Evolutionary conservation across 2,113 vertebrate genomes (phyloP).

Genomic region (Boulengeromyrus knoepffleri): DNA sequence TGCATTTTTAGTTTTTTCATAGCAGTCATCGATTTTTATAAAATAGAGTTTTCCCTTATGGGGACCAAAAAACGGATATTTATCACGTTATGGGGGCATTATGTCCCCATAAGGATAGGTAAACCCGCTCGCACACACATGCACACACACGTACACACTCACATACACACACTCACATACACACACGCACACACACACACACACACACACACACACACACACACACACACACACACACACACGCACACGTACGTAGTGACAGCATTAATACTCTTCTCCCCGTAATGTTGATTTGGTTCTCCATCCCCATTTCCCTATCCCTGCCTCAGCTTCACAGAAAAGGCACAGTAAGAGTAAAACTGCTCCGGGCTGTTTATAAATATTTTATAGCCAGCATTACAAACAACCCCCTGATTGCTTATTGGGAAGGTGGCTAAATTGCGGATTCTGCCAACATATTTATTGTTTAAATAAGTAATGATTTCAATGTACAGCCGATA

Average conservation of each 20-base stretch:
- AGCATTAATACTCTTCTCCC: slow-evolving; percentile 67
- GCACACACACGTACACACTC: neutral
- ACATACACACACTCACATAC: neutral
- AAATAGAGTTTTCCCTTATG: too few species aligned
- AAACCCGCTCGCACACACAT: neutral
- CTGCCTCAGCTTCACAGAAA: slow-evolving; percentile 64
- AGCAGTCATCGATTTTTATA: too few species aligned
- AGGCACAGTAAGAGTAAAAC: slow-evolving; percentile 45
- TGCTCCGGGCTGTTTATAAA: slow-evolving; percentile 60
- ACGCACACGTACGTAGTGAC: slow-evolving; percentile 27
- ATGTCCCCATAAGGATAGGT: too few species aligned
- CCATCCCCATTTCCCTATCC: slow-evolving; percentile 56
- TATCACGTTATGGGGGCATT: too few species aligned
- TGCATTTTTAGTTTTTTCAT: too few species aligned
- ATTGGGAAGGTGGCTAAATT: slow-evolving; percentile 45
- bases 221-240: neutral
- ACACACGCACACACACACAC: neutral
- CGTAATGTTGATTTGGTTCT: slow-evolving; percentile 58
- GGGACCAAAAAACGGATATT: too few species aligned
- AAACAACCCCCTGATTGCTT: slow-evolving; percentile 51
- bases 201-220: slow-evolving; percentile 1
- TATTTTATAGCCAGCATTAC: slow-evolving; percentile 60
- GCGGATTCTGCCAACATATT: slow-evolving; percentile 31
- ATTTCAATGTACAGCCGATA: slow-evolving; percentile 25
- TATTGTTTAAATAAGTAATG: slow-evolving; percentile 35